A percentile compares a stretch with the other conserved stretches of the same genome.
Conservation (phyloP, 2,888 invertebrate genomes). For the Hydraecia micacea region DNA sequence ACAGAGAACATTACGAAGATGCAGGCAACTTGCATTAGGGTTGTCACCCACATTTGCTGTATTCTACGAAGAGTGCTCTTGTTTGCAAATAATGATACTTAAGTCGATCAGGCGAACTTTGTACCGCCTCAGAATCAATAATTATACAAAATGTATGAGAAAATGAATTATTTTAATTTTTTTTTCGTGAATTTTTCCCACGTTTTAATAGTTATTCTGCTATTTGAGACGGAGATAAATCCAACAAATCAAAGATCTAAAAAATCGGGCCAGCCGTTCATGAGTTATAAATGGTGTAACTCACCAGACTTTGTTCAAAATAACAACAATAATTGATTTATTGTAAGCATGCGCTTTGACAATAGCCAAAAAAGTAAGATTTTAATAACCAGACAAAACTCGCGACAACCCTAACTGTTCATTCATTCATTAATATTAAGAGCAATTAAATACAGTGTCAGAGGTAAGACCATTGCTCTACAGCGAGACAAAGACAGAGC, state of each 20-base stretch:
- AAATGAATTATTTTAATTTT: no score
- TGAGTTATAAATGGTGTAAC: no score
- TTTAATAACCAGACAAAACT: background rate
- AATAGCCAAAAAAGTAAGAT: background rate
- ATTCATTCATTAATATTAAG: constrained; percentile 55
- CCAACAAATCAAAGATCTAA: no score
- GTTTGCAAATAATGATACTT: no score
- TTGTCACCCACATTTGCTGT: background rate
- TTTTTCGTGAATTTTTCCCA: no score
- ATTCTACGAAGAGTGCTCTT: background rate
- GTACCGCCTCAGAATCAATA: no score
- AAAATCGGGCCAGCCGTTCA: no score
- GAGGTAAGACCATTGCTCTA: constrained; percentile 36
- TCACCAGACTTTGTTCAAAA: no score
- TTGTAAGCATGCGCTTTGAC: background rate
- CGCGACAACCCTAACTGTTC: constrained; percentile 33
- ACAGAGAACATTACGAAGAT: constrained; percentile 31
- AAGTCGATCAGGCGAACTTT: background rate
- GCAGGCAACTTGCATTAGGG: constrained; percentile 23
- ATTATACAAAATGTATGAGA: no score
- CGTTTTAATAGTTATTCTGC: no score
- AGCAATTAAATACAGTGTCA: constrained; percentile 58
- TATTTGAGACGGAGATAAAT: no score
- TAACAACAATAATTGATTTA: background rate
- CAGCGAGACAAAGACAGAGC: constrained; percentile 17